Conservation (phyloP, 2,888 invertebrate genomes). For the Silvanus unidentatus region DNA sequence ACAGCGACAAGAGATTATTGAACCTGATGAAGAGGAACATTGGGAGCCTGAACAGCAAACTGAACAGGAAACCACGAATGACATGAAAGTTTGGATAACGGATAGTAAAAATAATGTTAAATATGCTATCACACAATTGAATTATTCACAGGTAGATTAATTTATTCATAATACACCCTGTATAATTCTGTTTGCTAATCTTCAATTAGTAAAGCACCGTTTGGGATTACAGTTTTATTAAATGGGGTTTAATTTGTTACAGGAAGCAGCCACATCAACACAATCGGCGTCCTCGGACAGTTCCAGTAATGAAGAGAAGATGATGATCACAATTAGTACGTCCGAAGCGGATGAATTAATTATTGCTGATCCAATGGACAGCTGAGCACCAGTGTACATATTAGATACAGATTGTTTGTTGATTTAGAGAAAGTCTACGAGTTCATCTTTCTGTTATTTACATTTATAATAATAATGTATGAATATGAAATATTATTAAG, state of each 20-base stretch:
- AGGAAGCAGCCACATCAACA: conserved; percentile 70
- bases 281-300: conserved; percentile 67
- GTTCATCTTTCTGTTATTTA: background rate
- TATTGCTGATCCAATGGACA: conserved; percentile 44
- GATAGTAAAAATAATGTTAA: conserved; percentile 43
- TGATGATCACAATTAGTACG: conserved; percentile 67
- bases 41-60: conserved; percentile 26
- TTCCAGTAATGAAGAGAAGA: conserved; percentile 66
- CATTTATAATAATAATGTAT: background rate
- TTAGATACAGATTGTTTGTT: conserved; percentile 18
- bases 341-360: conserved; percentile 48
- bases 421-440: conserved; percentile 5
- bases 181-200: no score
- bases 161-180: conserved; percentile 22
- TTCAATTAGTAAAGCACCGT: no score
- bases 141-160: conserved; percentile 44
- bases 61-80: conserved; percentile 20
- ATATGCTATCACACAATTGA: conserved; percentile 45
- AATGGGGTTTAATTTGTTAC: no score
- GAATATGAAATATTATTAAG: background rate
- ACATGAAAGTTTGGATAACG: conserved; percentile 41
- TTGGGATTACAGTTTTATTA: no score
- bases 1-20: conserved; percentile 29
- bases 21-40: conserved; percentile 5
- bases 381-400: conserved; percentile 42